Evolutionary conservation across 2,113 vertebrate species (phyloP).

Genomic region (Corapipo altera): DNA sequence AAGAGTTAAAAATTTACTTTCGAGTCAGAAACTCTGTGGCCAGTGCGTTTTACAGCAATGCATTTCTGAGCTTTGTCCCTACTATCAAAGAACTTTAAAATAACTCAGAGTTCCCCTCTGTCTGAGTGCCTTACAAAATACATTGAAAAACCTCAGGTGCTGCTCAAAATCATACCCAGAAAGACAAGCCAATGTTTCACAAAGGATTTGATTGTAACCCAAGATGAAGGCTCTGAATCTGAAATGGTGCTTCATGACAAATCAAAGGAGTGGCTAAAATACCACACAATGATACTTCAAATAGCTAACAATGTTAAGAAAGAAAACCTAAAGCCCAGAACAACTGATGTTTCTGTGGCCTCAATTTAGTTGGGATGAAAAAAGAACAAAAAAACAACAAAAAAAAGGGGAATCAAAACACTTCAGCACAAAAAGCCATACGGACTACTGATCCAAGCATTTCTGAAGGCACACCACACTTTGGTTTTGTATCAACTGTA

Average conservation of each 20-base stretch:
- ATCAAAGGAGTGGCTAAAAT: not conserved
- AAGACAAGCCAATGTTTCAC: not conserved
- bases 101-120: not conserved
- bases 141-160: not conserved
- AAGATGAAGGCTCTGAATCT: not conserved
- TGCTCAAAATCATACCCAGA: not conserved
- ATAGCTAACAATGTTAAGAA: not conserved
- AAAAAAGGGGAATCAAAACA: not conserved
- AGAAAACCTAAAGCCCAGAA: not conserved
- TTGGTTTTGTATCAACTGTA: not conserved
- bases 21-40: not conserved
- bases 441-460: not conserved
- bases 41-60: not conserved
- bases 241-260: not conserved
- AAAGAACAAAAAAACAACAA: not conserved
- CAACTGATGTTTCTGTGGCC: not conserved
- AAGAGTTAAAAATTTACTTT: not conserved
- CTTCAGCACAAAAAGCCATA: not conserved
- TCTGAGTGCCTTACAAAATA: not conserved
- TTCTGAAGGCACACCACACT: not conserved
- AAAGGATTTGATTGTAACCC: not conserved
- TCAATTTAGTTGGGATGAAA: not conserved
- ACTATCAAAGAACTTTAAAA: not conserved
- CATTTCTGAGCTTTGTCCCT: not conserved
- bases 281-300: not conserved